A percentile compares a stretch with the other conserved stretches of the same genome.
Conservation (phyloP, 2,888 invertebrate genomes). For the Adela reaumurella region DNA sequence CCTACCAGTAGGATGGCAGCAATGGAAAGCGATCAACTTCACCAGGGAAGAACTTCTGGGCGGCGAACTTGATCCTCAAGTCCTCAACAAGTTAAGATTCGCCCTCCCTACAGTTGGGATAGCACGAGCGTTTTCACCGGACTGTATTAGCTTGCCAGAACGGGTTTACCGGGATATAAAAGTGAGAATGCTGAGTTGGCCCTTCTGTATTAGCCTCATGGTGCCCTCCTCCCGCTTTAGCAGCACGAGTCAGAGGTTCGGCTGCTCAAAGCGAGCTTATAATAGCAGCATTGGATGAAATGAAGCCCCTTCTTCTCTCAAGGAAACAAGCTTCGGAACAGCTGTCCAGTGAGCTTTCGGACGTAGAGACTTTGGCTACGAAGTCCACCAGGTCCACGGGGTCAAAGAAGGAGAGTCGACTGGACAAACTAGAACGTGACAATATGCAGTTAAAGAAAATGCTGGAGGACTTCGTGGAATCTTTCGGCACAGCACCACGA, state of each 20-base stretch:
- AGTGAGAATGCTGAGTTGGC: slow-evolving; percentile 14
- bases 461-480: background rate
- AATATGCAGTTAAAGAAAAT: background rate
- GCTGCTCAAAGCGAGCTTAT: slow-evolving; percentile 11
- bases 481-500: background rate
- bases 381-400: background rate
- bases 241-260: slow-evolving; percentile 12
- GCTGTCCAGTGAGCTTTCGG: background rate
- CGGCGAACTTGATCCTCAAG: slow-evolving; percentile 9
- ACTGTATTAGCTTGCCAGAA: slow-evolving; percentile 18
- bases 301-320: slow-evolving; percentile 11
- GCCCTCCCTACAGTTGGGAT: slow-evolving; percentile 15
- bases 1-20: slow-evolving; percentile 9
- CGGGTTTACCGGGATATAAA: slow-evolving; percentile 13
- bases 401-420: slow-evolving; percentile 1
- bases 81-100: slow-evolving; percentile 15
- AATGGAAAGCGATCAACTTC: slow-evolving; percentile 8
- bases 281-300: slow-evolving; percentile 9
- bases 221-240: slow-evolving; percentile 12
- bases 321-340: slow-evolving; percentile 9
- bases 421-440: background rate
- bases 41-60: slow-evolving; percentile 10
- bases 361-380: background rate
- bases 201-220: slow-evolving; percentile 14
- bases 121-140: slow-evolving; percentile 13